Evolutionary conservation across 2,797 vertebrate genomes (phyloP), one percentile per base, ranked within the genome.

Genomic region (Astyanax mexicanus): DNA sequence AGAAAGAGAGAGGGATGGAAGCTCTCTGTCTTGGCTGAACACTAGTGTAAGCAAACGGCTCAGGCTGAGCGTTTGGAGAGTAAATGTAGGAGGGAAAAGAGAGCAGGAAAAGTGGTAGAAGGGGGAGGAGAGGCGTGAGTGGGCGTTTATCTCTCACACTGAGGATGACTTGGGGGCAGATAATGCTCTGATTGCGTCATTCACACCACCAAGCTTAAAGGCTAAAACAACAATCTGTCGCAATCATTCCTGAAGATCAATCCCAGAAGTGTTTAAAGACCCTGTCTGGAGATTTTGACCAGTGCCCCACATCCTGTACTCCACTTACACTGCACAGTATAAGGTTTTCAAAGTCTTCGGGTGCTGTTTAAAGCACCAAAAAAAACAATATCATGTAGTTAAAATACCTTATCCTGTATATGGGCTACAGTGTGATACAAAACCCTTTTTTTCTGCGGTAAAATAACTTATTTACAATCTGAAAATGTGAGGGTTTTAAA

Each of bases 191-290:
- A 42, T 35, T 65, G 38, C 61, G 23, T 45, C 21, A 45, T 40
- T 62, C 61, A 45, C 21, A 15, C 61, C 55, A 58, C 52, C 29
- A 9, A 35, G 55, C 12, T 58, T 58, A 58, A 58, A 32, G 21
- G 61, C 38, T 23, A 42, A 42, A n/a, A 62, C 40, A 44, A 61
- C 58, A 65, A 44, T 65, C 61, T 64, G 61, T 5, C 25, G 38
- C 40, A 1, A 45, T 27, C 12, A 45, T 12, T 65, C 40, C 3
- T 10, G 8, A 45, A 65, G 61, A 65, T 42, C 37, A 27, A 44
- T 32, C 27, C 9, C 55, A 7, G 4, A 1, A 9, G 27, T 58
- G 55, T 25, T 58, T 3, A 15, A 58, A 13, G n/a, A n/a, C n/a
- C n/a, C n/a, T n/a, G n/a, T n/a, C n/a, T n/a, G n/a, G n/a, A n/a